Evolutionary conservation across 2,797 vertebrate species (phyloP).

Genomic region (Pogoniulus pusillus): DNA sequence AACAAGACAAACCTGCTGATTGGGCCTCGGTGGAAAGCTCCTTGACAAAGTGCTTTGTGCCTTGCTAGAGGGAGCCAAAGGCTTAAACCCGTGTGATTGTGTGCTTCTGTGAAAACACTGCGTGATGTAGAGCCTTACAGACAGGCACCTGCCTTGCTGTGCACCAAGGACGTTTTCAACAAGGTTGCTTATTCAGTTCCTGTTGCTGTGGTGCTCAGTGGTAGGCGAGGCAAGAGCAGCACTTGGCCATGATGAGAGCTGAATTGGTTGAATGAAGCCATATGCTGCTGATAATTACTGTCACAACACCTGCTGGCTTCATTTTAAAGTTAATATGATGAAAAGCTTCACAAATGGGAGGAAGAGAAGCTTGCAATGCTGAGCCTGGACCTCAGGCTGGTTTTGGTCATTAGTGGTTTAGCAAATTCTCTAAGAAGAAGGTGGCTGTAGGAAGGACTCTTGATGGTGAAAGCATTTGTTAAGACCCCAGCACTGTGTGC

Average conservation of each 20-base stretch:
- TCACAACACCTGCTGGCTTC: not conserved
- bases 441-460: not conserved
- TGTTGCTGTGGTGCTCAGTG: not conserved
- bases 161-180: not conserved
- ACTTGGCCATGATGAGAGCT: not conserved
- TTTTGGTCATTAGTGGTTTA: not conserved
- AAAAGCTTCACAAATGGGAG: not conserved
- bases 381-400: not conserved
- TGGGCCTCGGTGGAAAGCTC: not conserved
- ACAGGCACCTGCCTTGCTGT: not conserved
- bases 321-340: conserved; percentile 11
- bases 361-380: not conserved
- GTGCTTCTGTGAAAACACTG: not conserved
- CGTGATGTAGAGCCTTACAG: not conserved
- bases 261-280: not conserved
- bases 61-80: not conserved
- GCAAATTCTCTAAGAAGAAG: not conserved
- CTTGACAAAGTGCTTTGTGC: not conserved
- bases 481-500: not conserved
- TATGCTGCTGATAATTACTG: not conserved
- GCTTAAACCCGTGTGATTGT: not conserved
- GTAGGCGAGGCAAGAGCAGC: not conserved
- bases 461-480: not conserved
- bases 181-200: not conserved
- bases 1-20: not conserved